Evolutionary conservation across 2,797 vertebrate genomes (phyloP), one percentile per base, ranked within the genome.

Genomic region (Helostoma temminkii): DNA sequence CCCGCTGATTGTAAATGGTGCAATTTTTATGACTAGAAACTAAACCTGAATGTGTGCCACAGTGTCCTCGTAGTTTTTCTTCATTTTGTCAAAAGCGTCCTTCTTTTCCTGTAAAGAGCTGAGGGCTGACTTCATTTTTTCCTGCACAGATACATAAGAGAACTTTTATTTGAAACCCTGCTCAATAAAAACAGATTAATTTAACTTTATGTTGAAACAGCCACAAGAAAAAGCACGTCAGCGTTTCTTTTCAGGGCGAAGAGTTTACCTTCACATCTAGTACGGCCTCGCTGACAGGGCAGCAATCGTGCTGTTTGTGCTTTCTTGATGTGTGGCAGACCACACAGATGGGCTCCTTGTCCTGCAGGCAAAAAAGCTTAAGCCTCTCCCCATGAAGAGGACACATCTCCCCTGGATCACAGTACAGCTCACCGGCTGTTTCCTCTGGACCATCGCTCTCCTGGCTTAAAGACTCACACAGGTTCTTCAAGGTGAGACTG

Each of bases 281-380:
- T 0, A 87, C 47, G 0, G 92, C 93, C 78, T 95, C 93, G 1
- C 76, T 71, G 3, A 92, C 25, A 0, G 93, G 93, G 48, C 92
- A 91, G 14, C 91, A 93, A 7, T 92, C 88, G 2, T 95, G 94
- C 45, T 83, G 72, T 59, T 92, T 91, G 86, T 94, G 93, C 32
- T 58, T 89, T 77, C 78, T 92, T 0, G 92, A 94, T 1, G 91
- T 91, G 76, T 93, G 91, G 62, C 94, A 95, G 0, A 94, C 91
- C 61, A 94, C 89, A 12, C 93, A 95, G 71, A 94, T 93, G 6
- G 92, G 90, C 83, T 82, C 81, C 34, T 84, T 32, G 64, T 95
- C 93, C 15, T 19, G 18, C 25, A 88, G 64, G 58, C 93, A 95
- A 47, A 92, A 95, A 0, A 94, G 91, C 76, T 90, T 95, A 1